Evolutionary conservation across 2,888 invertebrate genomes (phyloP).

Genomic region (Trissolcus brochymenae): DNA sequence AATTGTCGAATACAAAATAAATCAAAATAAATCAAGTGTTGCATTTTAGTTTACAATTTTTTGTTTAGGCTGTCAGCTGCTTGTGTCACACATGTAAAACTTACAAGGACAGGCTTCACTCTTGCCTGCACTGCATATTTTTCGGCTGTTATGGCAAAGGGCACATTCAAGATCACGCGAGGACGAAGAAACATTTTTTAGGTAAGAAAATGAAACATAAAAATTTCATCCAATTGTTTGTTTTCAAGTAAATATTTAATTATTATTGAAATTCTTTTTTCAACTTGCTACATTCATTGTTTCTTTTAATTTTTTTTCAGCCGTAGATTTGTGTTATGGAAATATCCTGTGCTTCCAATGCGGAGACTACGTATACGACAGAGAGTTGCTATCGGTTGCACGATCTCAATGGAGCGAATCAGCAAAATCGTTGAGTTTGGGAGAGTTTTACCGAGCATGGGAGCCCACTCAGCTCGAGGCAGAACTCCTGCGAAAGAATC

Average conservation of each 20-base stretch:
- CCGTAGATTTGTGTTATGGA: constrained; percentile 92
- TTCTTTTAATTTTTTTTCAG: constrained; percentile 71
- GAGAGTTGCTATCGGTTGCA: constrained; percentile 78
- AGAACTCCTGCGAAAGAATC: constrained; percentile 85
- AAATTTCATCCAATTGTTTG: too few species aligned
- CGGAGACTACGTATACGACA: constrained; percentile 94
- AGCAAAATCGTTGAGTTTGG: constrained; percentile 73
- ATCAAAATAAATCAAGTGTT: not conserved
- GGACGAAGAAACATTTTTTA: constrained; percentile 87
- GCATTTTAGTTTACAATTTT: constrained; percentile 46
- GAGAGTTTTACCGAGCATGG: constrained; percentile 81
- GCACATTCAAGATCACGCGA: constrained; percentile 92
- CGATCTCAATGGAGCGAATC: constrained; percentile 74
- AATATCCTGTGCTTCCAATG: constrained; percentile 93
- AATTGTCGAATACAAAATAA: not conserved
- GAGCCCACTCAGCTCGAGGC: constrained; percentile 87
- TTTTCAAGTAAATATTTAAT: too few species aligned
- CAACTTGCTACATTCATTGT: not conserved
- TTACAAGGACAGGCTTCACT: constrained; percentile 87
- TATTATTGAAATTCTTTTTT: too few species aligned
- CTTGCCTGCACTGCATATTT: constrained; percentile 93
- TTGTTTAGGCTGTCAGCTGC: constrained; percentile 86
- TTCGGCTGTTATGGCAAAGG: constrained; percentile 90
- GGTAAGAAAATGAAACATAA: constrained; percentile 73
- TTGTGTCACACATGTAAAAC: constrained; percentile 89